Percentiles rank a stretch among this genome's conserved stretches.
phyloP scores from a whole-genome alignment of 2,113 vertebrate genomes.

The Labeo catla region DNA sequence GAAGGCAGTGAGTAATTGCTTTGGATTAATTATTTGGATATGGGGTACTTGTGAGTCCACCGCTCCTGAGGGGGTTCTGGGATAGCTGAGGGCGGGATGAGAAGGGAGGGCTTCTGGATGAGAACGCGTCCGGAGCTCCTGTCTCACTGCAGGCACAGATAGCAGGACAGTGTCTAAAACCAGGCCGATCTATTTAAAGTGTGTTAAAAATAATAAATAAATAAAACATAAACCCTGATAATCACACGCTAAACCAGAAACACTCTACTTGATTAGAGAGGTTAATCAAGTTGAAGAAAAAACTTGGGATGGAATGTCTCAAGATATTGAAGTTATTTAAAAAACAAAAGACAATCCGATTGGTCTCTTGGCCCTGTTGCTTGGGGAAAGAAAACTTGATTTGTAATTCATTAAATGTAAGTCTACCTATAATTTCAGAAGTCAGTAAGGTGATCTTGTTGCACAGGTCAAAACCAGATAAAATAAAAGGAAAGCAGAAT shows the following conservation, averaged over 20 bases:
- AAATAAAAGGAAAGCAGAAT: background rate
- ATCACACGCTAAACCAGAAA: constrained; percentile 43
- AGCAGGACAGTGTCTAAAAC: constrained; percentile 39
- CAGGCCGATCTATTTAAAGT: constrained; percentile 51
- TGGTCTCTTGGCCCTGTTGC: constrained; percentile 18
- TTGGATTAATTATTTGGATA: constrained; percentile 85
- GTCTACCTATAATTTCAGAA: constrained; percentile 12
- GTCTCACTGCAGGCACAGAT: constrained; percentile 51
- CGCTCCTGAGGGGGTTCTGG: constrained; percentile 75
- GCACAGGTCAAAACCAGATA: background rate
- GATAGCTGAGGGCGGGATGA: constrained; percentile 48
- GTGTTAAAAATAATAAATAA: constrained; percentile 9
- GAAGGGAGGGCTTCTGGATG: constrained; percentile 55
- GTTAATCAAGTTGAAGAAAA: constrained; percentile 51
- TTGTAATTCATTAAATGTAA: constrained; percentile 27
- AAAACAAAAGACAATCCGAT: constrained; percentile 44
- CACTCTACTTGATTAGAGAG: constrained; percentile 42
- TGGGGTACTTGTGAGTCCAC: constrained; percentile 74
- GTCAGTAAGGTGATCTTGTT: background rate
- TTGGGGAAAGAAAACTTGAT: constrained; percentile 30
- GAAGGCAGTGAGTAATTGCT: constrained; percentile 84
- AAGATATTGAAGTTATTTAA: constrained; percentile 45
- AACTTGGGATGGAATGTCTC: constrained; percentile 5
- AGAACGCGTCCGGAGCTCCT: constrained; percentile 46
- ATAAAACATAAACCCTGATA: constrained; percentile 33